phyloP scores from a whole-genome alignment of 2,888 invertebrate genomes.

The Sinhomidia bicolor region DNA sequence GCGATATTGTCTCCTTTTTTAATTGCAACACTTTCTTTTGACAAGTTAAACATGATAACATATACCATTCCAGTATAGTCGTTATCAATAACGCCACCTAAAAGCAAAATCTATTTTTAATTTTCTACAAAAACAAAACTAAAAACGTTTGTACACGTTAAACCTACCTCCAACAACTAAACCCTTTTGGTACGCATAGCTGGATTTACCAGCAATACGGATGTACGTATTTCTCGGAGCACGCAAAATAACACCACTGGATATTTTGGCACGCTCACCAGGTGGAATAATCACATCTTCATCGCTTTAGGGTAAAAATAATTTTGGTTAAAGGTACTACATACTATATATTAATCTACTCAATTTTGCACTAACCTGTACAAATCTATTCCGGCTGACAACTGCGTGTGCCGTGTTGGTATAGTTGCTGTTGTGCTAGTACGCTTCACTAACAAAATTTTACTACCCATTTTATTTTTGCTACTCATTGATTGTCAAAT shows the following conservation, averaged over 20 bases:
- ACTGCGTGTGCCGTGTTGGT: neutral
- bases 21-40: neutral
- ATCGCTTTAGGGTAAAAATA: no score
- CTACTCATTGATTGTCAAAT: neutral
- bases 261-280: neutral
- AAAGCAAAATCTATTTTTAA: no score
- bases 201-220: neutral
- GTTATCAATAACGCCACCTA: neutral
- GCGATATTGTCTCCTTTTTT: neutral
- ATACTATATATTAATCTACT: neutral
- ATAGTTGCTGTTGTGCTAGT: neutral
- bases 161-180: neutral
- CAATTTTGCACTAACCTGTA: neutral
- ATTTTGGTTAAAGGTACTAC: neutral
- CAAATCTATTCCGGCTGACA: neutral
- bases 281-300: neutral
- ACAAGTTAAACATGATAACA: neutral
- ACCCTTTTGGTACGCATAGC: neutral
- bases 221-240: neutral
- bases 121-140: no score
- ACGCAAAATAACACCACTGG: neutral
- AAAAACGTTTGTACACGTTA: neutral
- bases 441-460: no score
- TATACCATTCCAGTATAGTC: neutral
- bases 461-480: neutral